A percentile compares a stretch with the other conserved stretches of the same genome.
Conservation (phyloP, 2,888 invertebrate genomes). For the Caenorhabditis angaria region DNA sequence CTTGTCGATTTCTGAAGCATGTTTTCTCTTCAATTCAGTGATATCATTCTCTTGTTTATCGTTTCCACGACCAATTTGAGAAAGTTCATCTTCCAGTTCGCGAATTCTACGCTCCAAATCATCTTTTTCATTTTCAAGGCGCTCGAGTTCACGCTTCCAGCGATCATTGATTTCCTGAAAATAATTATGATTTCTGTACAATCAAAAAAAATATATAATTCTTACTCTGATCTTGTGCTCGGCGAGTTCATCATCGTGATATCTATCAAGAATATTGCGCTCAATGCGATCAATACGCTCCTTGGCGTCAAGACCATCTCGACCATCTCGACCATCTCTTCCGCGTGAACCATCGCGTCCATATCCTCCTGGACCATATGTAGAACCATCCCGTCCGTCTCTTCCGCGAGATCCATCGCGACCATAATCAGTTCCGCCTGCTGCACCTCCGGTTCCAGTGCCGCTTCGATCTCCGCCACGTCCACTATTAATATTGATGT, state of each 20-base stretch:
- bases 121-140: constrained; percentile 70
- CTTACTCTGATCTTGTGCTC: constrained; percentile 37
- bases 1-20: constrained; percentile 67
- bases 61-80: constrained; percentile 61
- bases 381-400: constrained; percentile 11
- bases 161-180: constrained; percentile 66
- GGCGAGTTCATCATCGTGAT: constrained; percentile 65
- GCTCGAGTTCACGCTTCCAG: constrained; percentile 68
- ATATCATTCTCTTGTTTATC: constrained; percentile 64
- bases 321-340: constrained; percentile 50
- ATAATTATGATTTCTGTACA: no score
- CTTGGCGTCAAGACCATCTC: constrained; percentile 31
- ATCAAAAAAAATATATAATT: constrained; percentile 17
- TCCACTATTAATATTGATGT: constrained; percentile 5
- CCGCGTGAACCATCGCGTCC: constrained; percentile 39
- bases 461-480: constrained; percentile 15
- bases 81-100: constrained; percentile 68
- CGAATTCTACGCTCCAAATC: constrained; percentile 64
- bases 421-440: no score
- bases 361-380: neutral
- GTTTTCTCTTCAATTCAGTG: constrained; percentile 64
- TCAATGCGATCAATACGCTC: constrained; percentile 41
- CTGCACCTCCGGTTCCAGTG: neutral
- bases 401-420: constrained; percentile 44
- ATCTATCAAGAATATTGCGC: constrained; percentile 45